A percentile compares a stretch with the other conserved stretches of the same genome.
Conservation (phyloP, 1,140 invertebrate genomes). For the Halictus rubicundus region DNA sequence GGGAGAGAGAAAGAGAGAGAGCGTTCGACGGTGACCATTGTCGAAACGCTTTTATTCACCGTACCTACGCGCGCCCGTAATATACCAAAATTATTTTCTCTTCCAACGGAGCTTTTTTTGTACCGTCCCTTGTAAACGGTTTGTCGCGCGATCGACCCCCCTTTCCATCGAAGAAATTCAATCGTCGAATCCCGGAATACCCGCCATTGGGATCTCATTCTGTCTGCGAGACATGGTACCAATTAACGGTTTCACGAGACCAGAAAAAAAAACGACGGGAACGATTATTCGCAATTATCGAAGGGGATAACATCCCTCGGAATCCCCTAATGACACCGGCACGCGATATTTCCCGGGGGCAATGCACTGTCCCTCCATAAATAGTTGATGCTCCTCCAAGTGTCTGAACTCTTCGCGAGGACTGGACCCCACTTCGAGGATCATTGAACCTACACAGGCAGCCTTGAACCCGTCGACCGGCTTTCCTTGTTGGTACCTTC, state of each 20-base stretch:
- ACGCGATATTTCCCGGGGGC: slow-evolving; percentile 6
- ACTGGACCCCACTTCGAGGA: slow-evolving; percentile 48
- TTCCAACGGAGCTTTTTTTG: too few relatives aligned
- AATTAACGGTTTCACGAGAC: background rate
- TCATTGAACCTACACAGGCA: slow-evolving; percentile 59
- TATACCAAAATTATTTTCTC: background rate
- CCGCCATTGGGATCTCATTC: background rate
- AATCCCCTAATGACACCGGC: slow-evolving; percentile 7
- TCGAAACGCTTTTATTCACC: background rate
- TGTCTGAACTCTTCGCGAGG: slow-evolving; percentile 33
- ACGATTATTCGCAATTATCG: slow-evolving; percentile 8
- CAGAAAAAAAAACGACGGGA: too few relatives aligned
- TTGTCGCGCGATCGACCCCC: too few relatives aligned
- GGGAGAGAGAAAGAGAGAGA: too few relatives aligned
- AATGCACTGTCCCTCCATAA: slow-evolving; percentile 37
- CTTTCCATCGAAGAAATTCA: background rate
- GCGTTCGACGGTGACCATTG: background rate
- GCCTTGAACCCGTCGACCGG: slow-evolving; percentile 65
- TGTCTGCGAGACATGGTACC: background rate
- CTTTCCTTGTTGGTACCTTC: slow-evolving; percentile 65
- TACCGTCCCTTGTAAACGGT: background rate
- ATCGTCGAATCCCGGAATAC: background rate
- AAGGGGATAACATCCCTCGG: background rate
- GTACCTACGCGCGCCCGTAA: background rate
- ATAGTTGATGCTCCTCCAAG: slow-evolving; percentile 50